Evolutionary conservation across 2,888 invertebrate genomes (phyloP), one percentile per base, ranked within the genome.

Genomic region (Caenorhabditis doughertyi): DNA sequence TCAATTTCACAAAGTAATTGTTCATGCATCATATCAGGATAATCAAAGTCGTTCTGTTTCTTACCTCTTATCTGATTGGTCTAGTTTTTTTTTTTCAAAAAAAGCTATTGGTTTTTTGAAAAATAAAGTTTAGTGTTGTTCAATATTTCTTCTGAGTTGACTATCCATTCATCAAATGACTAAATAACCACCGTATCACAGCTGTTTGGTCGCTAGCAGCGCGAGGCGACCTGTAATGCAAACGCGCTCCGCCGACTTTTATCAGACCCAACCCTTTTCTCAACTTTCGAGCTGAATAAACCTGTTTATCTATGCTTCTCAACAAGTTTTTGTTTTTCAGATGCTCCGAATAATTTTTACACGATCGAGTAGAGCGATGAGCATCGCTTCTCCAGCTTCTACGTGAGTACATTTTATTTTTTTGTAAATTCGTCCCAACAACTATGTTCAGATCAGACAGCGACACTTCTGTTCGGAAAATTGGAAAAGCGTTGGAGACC

Each of bases 401-500:
- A 35, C 13, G 77, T 79, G 25, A 70, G 77, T 44, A 21, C 13
- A 23, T 18, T n/a, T n/a, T n/a, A n/a, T n/a, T n/a, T n/a, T n/a
- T 21, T 35, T 16, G 7, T 11, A 71, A 18, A 21, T n/a, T n/a
- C n/a, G n/a, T n/a, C n/a, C n/a, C n/a, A n/a, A n/a, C n/a, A n/a
- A n/a, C n/a, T n/a, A n/a, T n/a, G n/a, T n/a, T n/a, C 62, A 79
- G 77, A 23, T 27, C 62, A 32, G 80, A 73, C 7, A 64, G 29
- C 64, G 81, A 74, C 16, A 47, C 74, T 18, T 83, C 83, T 8
- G 74, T 67, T 27, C 60, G 83, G 60, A 82, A 81, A 67, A 89
- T 90, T 35, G 88, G 89, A 23, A 85, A 76, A 62, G 87, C 89
- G 27, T 76, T 90, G 65, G 87, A 89, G 56, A 84, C 84, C 16